Conservation (phyloP, 2,888 invertebrate species). For the Marasmarcha lunaedactyla region DNA sequence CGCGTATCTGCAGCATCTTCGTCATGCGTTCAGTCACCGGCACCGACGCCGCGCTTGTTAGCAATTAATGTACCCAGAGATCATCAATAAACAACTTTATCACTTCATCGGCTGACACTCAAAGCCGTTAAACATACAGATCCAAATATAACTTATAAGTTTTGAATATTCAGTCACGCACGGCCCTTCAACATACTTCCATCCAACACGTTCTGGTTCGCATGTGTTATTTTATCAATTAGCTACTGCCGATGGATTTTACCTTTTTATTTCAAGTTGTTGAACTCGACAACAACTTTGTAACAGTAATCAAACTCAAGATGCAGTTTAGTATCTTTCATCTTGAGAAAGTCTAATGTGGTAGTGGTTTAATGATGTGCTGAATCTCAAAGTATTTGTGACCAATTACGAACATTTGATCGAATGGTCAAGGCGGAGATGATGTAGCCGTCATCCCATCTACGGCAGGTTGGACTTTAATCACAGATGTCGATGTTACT, state of each 20-base stretch:
- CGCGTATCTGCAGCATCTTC: conserved; percentile 56
- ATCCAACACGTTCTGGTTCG: conserved; percentile 17
- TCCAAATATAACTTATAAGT: conserved; percentile 34
- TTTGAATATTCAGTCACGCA: conserved; percentile 60
- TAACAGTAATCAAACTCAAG: neutral
- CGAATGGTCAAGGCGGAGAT: conserved; percentile 42
- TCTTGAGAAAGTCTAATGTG: neutral
- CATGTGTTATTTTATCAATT: conserved; percentile 23
- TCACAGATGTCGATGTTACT: too few relatives aligned
- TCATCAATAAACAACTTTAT: conserved; percentile 69
- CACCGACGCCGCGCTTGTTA: conserved; percentile 54
- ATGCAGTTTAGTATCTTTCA: neutral
- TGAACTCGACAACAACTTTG: neutral
- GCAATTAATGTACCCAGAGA: conserved; percentile 65
- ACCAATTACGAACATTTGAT: conserved; percentile 65
- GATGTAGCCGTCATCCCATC: conserved; percentile 47
- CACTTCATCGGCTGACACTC: conserved; percentile 61
- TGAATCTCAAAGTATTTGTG: conserved; percentile 39
- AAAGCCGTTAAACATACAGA: conserved; percentile 45
- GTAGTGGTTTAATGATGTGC: conserved; percentile 44
- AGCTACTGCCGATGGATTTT: conserved; percentile 15
- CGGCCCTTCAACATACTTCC: conserved; percentile 34
- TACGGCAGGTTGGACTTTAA: conserved; percentile 53
- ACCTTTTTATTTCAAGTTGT: neutral
- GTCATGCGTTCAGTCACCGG: conserved; percentile 49